Percentiles rank a stretch among this genome's conserved stretches.
These are phyloP conservation scores for Etheostoma nigrum DNA, from an alignment of 2,797 vertebrate genomes.

Conservation along the genomic window DNA sequence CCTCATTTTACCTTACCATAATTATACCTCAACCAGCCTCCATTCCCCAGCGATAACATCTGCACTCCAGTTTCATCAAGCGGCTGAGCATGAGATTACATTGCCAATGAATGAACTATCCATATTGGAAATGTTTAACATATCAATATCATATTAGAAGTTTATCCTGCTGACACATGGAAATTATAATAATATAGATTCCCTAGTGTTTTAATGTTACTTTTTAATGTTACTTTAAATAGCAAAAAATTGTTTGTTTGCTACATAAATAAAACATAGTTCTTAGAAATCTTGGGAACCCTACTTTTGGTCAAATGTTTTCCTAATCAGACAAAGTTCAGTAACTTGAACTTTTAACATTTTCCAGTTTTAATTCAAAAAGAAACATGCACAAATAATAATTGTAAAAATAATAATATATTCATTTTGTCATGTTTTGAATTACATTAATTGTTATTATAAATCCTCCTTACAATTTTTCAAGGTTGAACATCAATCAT, in stretches of 20 bases:
- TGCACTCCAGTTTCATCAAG: conserved; percentile 55
- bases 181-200: neutral
- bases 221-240: conserved; percentile 14
- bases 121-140: conserved; percentile 6
- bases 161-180: neutral
- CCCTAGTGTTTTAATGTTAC: too few relatives aligned
- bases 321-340: conserved; percentile 38
- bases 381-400: neutral
- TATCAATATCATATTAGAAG: neutral
- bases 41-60: conserved; percentile 62
- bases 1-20: conserved; percentile 69
- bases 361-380: conserved; percentile 5
- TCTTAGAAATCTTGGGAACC: conserved; percentile 18
- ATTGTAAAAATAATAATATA: neutral
- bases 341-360: conserved; percentile 19
- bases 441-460: neutral
- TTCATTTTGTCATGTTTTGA: neutral
- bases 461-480: neutral
- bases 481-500: neutral
- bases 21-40: conserved; percentile 68
- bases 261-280: conserved; percentile 18
- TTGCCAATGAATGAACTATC: conserved; percentile 31
- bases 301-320: conserved; percentile 12
- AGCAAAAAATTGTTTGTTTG: neutral
- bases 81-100: conserved; percentile 24